These are phyloP conservation scores for Galerucella pusilla DNA, from an alignment of 2,888 invertebrate species.

Conservation along the genomic window DNA sequence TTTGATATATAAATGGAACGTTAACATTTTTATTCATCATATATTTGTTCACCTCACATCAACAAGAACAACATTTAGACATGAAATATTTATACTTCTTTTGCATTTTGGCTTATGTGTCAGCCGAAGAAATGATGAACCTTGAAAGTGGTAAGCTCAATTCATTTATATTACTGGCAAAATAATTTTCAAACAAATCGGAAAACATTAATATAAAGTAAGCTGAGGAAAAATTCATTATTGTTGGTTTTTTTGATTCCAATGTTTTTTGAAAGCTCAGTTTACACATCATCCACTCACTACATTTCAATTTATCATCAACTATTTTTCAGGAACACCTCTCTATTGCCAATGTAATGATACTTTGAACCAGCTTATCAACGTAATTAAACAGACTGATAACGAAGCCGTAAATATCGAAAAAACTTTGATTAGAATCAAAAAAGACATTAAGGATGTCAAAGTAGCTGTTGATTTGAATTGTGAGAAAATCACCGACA, in stretches of 20 bases:
- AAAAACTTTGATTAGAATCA: not conserved
- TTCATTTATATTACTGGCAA: not conserved
- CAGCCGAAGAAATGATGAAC: not conserved
- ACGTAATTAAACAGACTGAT: not conserved
- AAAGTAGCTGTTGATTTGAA: not conserved
- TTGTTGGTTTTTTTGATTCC: too few relatives aligned
- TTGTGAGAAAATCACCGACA: not conserved
- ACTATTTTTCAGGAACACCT: not conserved
- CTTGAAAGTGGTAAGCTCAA: not conserved
- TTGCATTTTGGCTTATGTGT: slow-evolving; percentile 9
- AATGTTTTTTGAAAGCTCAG: too few relatives aligned
- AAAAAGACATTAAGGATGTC: not conserved
- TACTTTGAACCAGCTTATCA: not conserved
- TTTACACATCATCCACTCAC: too few relatives aligned
- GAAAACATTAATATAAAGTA: too few relatives aligned
- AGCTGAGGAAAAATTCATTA: too few relatives aligned
- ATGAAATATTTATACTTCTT: slow-evolving; percentile 13
- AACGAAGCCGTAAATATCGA: not conserved
- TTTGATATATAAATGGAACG: not conserved
- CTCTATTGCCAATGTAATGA: slow-evolving; percentile 1
- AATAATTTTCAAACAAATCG: too few relatives aligned
- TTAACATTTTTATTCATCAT: not conserved
- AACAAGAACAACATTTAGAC: slow-evolving; percentile 1
- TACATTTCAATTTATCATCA: too few relatives aligned
- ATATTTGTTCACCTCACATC: not conserved